Evolutionary conservation across 2,797 vertebrate species (phyloP).

Genomic region (Anas bernieri): DNA sequence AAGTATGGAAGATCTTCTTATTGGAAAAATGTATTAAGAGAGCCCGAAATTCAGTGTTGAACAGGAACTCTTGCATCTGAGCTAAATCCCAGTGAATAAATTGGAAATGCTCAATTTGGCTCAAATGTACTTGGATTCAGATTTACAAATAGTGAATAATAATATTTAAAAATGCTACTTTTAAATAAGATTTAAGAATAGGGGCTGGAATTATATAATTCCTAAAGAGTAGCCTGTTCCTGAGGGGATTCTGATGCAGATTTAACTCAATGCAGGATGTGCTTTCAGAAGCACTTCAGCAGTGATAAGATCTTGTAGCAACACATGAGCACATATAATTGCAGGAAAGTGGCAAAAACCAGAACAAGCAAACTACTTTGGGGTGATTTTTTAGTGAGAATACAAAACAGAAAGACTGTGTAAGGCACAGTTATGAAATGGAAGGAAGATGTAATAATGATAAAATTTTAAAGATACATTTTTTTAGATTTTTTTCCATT

Average conservation of each 20-base stretch:
- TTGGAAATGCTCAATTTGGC: background rate
- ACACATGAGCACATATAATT: fast-evolving
- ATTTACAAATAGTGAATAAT: background rate
- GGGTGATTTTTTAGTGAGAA: background rate
- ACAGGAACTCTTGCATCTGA: background rate
- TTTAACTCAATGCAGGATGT: background rate
- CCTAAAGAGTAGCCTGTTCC: background rate
- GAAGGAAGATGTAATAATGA: background rate
- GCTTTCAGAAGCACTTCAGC: background rate
- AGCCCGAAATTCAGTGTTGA: background rate
- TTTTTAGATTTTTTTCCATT: background rate
- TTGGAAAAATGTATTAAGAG: background rate
- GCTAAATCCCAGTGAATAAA: background rate
- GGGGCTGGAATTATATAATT: background rate
- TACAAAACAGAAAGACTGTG: background rate
- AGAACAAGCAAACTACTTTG: fast-evolving
- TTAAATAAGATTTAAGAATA: background rate
- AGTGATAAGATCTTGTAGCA: background rate
- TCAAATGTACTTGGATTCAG: background rate
- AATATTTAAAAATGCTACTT: background rate
- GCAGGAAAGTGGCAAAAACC: background rate
- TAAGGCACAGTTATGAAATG: background rate
- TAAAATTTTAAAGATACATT: background rate
- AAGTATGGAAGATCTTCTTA: background rate
- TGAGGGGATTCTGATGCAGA: background rate